Evolutionary conservation across 2,888 invertebrate genomes (phyloP), one percentile per base, ranked within the genome.

Genomic region (Helicoverpa assulta): DNA sequence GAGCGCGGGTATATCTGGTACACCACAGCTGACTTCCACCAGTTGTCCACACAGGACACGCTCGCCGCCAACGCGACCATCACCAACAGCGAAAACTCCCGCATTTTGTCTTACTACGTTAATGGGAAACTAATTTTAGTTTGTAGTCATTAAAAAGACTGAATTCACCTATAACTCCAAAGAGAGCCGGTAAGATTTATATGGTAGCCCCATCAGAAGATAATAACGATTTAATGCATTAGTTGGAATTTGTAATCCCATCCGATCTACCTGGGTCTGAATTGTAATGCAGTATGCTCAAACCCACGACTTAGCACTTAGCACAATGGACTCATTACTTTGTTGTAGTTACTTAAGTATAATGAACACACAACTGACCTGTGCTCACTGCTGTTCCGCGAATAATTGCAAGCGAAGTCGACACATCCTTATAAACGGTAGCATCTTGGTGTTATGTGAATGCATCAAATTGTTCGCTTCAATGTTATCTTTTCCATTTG

Each of bases 1-100:
- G 98, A 97, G 71, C 97, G 95, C 0, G 98, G 97, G 87, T 97
- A 97, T 63, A 98, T 97, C 91, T 98, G 98, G 91, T 98, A 98
- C 73, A 98, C 95, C 10, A 97, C 95, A 2, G 97, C 96, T 16
- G 96, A 97, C 86, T 97, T 96, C 97, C 97, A 98, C 98, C 98
- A 98, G 6, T 50, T 19, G n/a, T 80, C 80, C 51, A 50, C 47
- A 10, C 76, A 54, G 2, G 70, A 53, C 14, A 60, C 70, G 12
- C 55, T 63, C 12, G 53, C 76, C 8, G 54, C 51, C 16, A 29
- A 52, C n/a, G 40, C 76, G 47, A 52, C 51, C 29, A 70, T 26
- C 59, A 70, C n/a, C 51, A 80, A 52, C 37, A 75, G 29, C 51
- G 26, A 40, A 8, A 70, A 18, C 12, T 16, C n/a, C 50, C 70